Base-by-base conservation (phyloP, 2,113 vertebrate genomes). In the Upupa epops region DNA sequence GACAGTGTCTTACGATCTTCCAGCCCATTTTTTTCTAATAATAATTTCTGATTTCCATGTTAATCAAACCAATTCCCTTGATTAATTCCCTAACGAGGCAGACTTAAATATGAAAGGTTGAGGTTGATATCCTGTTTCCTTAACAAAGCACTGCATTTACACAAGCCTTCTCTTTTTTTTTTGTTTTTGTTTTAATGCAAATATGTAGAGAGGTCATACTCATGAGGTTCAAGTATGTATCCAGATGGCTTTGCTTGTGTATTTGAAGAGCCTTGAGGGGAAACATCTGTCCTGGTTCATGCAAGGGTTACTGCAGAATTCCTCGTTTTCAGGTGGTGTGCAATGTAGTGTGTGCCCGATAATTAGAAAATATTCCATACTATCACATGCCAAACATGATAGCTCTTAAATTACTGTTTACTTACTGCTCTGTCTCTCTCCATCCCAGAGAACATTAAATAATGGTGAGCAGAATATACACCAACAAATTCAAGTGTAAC, bases 211-310 rank as follows among this genome's bases (percentile, higher is more conserved):
- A 84, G 89, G 77, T 94, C 84, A 73, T 34, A 79, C 63, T 79
- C 80, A 54, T 72, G 63, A 71, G 81, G 75, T 91, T 75, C 78
- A 72, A 89, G 49, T 88, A 84, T 88, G 66, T 78, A 93, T 84
- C 81, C 94, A 95, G 93, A 95, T 95, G 93, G 95, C 25, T 95
- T 89, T 93, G 91, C 81, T 95, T 87, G 58, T 92, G 46, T 79
- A 6, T 93, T 86, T 68, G 59, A 65, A 55, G 55, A 92, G 76
- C 80, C 94, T 86, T 29, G 73, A 92, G 91, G 86, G 91, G 80
- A 90, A 95, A 90, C 92, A 94, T 96, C 94, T 96, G 91, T 88
- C 60, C 91, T 78, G 89, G 76, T 90, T 95, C 86, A 49, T 51
- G 37, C 24, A 60, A 71, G 86, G 92, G 86, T 86, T 86, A 36